Percentiles rank a stretch among this genome's conserved stretches.
Evolutionary conservation across 2,888 invertebrate species (phyloP).

Genomic region (Hesperia comma): DNA sequence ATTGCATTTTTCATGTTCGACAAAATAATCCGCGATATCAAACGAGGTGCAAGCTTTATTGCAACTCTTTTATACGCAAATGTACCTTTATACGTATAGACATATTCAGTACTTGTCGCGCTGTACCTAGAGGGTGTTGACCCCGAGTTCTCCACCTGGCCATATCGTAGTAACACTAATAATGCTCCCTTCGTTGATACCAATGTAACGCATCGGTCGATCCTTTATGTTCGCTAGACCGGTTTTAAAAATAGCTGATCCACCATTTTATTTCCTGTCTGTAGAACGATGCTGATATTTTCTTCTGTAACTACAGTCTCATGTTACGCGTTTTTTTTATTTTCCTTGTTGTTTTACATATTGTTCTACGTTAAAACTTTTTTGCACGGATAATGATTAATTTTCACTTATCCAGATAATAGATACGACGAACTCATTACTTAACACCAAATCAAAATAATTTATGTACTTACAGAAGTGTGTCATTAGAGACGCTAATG

Average conservation of each 20-base stretch:
- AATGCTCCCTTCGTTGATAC: constrained; percentile 42
- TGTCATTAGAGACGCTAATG: constrained; percentile 7
- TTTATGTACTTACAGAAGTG: neutral
- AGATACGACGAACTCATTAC: neutral
- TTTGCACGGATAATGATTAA: neutral
- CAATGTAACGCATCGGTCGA: constrained; percentile 33
- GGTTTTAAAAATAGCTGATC: constrained; percentile 57
- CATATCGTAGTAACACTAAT: constrained; percentile 26
- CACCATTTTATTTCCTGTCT: constrained; percentile 55
- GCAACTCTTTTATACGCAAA: constrained; percentile 37
- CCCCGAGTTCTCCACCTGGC: constrained; percentile 59
- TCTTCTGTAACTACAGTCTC: constrained; percentile 29
- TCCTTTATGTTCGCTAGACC: constrained; percentile 54
- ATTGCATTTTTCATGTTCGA: constrained; percentile 43
- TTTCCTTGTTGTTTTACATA: neutral
- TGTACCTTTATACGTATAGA: neutral
- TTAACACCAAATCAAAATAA: neutral
- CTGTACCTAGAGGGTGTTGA: constrained; percentile 55
- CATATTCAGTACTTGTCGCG: constrained; percentile 50
- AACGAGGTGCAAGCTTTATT: constrained; percentile 59
- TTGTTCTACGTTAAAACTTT: neutral
- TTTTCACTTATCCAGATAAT: neutral
- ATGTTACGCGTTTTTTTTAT: constrained; percentile 1
- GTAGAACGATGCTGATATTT: constrained; percentile 45
- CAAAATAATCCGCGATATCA: constrained; percentile 69